These are phyloP conservation scores for Ophonus ardosiacus DNA, from an alignment of 2,888 invertebrate genomes.

Conservation along the genomic window DNA sequence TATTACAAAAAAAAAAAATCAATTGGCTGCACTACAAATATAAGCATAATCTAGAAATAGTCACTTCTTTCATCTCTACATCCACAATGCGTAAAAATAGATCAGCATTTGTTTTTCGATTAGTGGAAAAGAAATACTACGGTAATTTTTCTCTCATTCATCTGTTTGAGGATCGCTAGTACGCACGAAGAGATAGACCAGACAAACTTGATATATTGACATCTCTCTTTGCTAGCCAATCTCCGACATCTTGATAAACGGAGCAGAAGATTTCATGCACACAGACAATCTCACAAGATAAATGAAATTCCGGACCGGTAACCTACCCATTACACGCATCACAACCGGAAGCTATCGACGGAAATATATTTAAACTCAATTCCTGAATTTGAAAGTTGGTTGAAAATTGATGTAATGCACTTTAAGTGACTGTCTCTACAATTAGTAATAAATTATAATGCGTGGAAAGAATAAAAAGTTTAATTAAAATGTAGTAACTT, in stretches of 20 bases:
- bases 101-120: background rate
- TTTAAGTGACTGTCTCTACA: background rate
- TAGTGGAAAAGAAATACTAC: background rate
- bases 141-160: background rate
- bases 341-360: slow-evolving; percentile 21
- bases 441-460: background rate
- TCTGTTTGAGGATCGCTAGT: background rate
- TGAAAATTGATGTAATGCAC: slow-evolving; percentile 20
- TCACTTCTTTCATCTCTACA: background rate
- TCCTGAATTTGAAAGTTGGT: background rate
- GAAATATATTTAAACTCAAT: slow-evolving; percentile 5
- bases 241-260: background rate
- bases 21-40: background rate
- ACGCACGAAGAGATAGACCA: background rate
- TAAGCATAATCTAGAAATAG: background rate
- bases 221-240: slow-evolving; percentile 3
- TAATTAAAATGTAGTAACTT: background rate
- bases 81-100: background rate
- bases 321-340: slow-evolving; percentile 24
- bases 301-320: slow-evolving; percentile 24
- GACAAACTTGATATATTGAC: slow-evolving; percentile 13
- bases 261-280: background rate
- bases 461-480: background rate
- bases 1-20: background rate
- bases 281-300: slow-evolving; percentile 1